A percentile compares a stretch with the other conserved stretches of the same genome.
Evolutionary conservation across 2,797 vertebrate species (phyloP).

Genomic region (Eidolon dupreanum): DNA sequence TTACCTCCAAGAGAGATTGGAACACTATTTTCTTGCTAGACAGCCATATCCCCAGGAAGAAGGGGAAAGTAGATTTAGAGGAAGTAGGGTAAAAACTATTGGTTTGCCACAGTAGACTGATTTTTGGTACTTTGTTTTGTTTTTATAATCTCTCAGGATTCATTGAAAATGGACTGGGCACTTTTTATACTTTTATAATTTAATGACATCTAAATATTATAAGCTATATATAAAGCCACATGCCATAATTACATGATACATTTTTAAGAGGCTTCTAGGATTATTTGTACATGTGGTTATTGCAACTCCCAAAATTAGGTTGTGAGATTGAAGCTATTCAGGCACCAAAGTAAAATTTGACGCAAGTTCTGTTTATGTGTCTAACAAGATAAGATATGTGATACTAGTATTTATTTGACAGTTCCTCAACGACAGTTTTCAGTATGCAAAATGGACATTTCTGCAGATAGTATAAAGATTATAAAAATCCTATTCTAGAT

Average conservation of each 20-base stretch:
- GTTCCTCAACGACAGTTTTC: neutral
- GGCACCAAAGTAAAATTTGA: neutral
- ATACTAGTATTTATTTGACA: neutral
- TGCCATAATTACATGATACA: neutral
- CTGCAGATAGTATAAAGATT: neutral
- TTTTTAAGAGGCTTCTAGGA: neutral
- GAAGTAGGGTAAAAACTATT: neutral
- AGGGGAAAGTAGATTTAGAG: neutral
- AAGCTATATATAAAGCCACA: neutral
- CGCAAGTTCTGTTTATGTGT: neutral
- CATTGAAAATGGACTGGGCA: neutral
- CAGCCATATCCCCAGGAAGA: neutral
- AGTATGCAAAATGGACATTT: conserved; percentile 11
- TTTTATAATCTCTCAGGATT: neutral
- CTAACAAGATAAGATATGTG: neutral
- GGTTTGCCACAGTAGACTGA: neutral
- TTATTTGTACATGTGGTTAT: neutral
- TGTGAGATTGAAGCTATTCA: neutral
- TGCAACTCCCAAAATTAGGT: neutral
- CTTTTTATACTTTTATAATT: neutral
- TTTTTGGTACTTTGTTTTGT: neutral
- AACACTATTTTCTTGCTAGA: neutral
- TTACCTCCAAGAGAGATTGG: neutral
- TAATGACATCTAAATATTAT: neutral
- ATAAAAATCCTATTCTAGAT: neutral